These are phyloP conservation scores for Colistium nudipinnis DNA, from an alignment of 2,113 vertebrate species.

Conservation along the genomic window DNA sequence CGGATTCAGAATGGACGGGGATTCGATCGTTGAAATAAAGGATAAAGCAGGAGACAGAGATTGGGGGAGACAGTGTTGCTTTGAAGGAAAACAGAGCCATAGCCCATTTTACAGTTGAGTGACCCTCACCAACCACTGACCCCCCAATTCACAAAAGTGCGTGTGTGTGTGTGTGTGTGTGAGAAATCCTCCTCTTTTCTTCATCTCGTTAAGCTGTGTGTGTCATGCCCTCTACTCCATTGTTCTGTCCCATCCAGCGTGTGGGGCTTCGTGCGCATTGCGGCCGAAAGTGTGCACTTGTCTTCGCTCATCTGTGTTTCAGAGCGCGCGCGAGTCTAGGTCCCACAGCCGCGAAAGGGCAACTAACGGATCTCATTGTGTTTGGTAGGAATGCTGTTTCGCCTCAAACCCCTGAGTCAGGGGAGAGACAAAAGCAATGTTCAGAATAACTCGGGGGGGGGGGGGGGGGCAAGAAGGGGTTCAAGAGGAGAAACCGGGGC, in stretches of 20 bases:
- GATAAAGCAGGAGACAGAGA: constrained; percentile 6
- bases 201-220: constrained; percentile 64
- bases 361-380: constrained; percentile 40
- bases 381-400: constrained; percentile 31
- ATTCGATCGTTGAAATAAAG: constrained; percentile 5
- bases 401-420: constrained; percentile 38
- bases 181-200: constrained; percentile 40
- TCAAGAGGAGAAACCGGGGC: no score
- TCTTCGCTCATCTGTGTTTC: constrained; percentile 24
- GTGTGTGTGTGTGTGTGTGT: constrained; percentile 18
- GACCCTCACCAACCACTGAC: constrained; percentile 52
- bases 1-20: background rate
- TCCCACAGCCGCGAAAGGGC: constrained; percentile 9
- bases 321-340: background rate
- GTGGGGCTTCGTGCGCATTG: constrained; percentile 12
- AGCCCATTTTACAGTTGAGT: constrained; percentile 71
- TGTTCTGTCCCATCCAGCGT: constrained; percentile 50
- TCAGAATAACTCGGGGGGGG: background rate
- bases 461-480: no score
- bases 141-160: constrained; percentile 46
- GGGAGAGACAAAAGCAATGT: constrained; percentile 15
- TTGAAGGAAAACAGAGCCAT: constrained; percentile 56
- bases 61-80: constrained; percentile 28
- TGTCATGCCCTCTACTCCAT: constrained; percentile 51
- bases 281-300: constrained; percentile 22